Percentiles rank a stretch among this genome's conserved stretches.
phyloP scores from a whole-genome alignment of 2,888 invertebrate genomes.

The Eupithecia subumbrata region DNA sequence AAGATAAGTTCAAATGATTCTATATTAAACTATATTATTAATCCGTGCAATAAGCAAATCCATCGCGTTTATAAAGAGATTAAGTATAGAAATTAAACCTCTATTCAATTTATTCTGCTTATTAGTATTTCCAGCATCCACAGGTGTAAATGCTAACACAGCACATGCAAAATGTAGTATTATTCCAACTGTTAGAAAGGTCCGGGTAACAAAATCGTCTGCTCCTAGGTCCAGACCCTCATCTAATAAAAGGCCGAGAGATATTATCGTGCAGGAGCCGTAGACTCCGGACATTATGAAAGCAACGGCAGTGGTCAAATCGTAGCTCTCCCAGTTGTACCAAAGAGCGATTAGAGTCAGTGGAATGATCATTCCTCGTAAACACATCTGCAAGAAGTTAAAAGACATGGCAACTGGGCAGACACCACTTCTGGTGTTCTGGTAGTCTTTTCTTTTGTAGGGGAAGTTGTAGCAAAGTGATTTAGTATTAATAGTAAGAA shows the following conservation, averaged over 20 bases:
- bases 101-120: constrained; percentile 2
- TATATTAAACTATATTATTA: background rate
- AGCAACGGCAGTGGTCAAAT: constrained; percentile 47
- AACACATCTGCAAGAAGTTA: constrained; percentile 57
- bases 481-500: background rate
- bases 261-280: constrained; percentile 55
- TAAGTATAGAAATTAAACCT: constrained; percentile 8
- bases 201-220: constrained; percentile 49
- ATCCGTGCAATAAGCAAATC: background rate
- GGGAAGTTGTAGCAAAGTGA: background rate
- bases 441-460: background rate
- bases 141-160: constrained; percentile 45
- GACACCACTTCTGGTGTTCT: background rate
- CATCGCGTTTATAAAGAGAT: background rate
- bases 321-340: constrained; percentile 54
- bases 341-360: constrained; percentile 56
- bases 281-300: constrained; percentile 62
- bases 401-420: constrained; percentile 47
- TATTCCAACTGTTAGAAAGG: constrained; percentile 51
- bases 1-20: too few species aligned
- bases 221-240: constrained; percentile 51
- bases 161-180: constrained; percentile 50
- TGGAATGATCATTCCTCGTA: constrained; percentile 55
- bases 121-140: background rate
- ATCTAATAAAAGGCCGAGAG: constrained; percentile 63